phyloP scores from a whole-genome alignment of 2,113 vertebrate genomes.

The Trogon melanurus region DNA sequence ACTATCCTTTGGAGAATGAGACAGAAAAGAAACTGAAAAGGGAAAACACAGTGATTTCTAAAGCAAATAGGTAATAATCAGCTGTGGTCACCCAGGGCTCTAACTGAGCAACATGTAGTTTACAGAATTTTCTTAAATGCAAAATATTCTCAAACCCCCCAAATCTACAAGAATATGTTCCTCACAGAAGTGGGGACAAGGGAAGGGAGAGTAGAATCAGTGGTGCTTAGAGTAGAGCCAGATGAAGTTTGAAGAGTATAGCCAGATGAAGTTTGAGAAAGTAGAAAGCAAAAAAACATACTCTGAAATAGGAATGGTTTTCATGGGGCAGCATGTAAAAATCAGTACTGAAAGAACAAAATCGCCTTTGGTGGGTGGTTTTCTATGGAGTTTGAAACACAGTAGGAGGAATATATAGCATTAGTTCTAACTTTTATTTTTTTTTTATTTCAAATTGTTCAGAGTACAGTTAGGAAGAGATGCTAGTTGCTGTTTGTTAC shows the following conservation, averaged over 20 bases:
- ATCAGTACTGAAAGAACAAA: neutral
- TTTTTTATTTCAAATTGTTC: neutral
- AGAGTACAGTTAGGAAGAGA: neutral
- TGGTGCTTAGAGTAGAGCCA: neutral
- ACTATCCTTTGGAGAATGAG: neutral
- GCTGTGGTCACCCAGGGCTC: neutral
- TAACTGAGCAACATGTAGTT: neutral
- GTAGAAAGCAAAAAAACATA: neutral
- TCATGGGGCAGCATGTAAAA: neutral
- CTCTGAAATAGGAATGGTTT: neutral
- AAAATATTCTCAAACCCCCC: neutral
- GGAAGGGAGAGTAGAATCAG: neutral
- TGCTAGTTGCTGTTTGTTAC: constrained; percentile 1
- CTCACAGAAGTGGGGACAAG: neutral
- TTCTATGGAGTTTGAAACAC: neutral
- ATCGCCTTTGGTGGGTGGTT: neutral
- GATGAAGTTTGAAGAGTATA: neutral
- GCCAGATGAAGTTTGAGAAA: neutral
- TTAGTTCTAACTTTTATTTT: neutral
- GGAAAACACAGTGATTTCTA: neutral
- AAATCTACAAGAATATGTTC: neutral
- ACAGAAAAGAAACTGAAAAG: neutral
- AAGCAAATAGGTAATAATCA: neutral
- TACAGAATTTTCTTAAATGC: neutral
- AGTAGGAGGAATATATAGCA: neutral